Base-by-base conservation (phyloP, 2,113 vertebrate genomes). In the Hyperoodon ampullatus region DNA sequence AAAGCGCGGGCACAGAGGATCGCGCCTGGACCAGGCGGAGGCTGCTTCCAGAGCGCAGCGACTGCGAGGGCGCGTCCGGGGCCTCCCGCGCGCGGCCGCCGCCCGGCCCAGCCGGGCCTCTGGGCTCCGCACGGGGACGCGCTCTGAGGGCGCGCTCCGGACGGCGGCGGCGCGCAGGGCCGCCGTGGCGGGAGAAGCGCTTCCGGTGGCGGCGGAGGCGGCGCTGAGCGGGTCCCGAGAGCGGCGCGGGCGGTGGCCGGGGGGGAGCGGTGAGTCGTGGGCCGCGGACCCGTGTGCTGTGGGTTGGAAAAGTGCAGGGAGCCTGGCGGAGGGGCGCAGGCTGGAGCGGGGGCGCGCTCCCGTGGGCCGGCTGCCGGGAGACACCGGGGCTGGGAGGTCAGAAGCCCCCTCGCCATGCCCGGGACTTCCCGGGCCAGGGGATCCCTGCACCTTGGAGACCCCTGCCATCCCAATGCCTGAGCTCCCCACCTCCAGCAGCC, bases 181-280 rank as follows among this genome's bases (percentile, higher is more conserved):
- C 21, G 60, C 35, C 0, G 60, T 15, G 72, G 94, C 90, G 44
- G 68, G 89, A 86, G 82, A 55, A 72, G 88, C 66, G 75, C 71
- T 96, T 98, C 97, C 95, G 95, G 97, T n/a, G 53, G 75, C 24
- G 16, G 87, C 26, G 1, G 80, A 86, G 97, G 88, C 95, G 53
- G 93, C 58, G 74, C 78, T 1, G 33, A 75, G 28, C 6, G 0
- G 66, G 77, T 72, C 9, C 18, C 30, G 88, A 30, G 0, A 47
- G 96, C 26, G 1, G 82, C n/a, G n/a, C 88, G 4, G 66, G 95
- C 55, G 5, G 91, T 33, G 19, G 93, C 74, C 84, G 3, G 35
- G 33, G 42, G 63, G 47, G 5, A 65, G 70, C 89, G 95, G 97
- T 96, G 95, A 96, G 97, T 96, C 2, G 65, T 53, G 33, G 39